phyloP scores from a whole-genome alignment of 1,140 invertebrate genomes.

The Lineus longissimus region DNA sequence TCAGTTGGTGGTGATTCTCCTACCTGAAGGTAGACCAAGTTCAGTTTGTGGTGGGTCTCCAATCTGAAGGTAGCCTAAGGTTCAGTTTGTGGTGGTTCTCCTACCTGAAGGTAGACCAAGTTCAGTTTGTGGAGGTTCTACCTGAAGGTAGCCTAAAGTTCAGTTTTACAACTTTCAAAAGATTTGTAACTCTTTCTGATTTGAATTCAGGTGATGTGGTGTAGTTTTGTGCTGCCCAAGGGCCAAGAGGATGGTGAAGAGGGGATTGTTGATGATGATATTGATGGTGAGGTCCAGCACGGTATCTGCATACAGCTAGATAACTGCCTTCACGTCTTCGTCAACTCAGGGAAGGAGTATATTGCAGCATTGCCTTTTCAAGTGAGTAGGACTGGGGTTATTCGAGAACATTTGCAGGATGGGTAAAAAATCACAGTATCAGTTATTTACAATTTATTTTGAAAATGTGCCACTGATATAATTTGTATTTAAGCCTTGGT shows the following conservation, averaged over 20 bases:
- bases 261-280: not conserved
- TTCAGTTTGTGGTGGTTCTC: not conserved
- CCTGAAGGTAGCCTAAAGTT: no score
- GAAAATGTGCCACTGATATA: not conserved
- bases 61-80: no score
- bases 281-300: slow-evolving; percentile 41
- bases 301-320: slow-evolving; percentile 74
- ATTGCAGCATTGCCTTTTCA: slow-evolving; percentile 78
- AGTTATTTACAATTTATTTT: no score
- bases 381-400: no score
- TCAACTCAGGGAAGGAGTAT: slow-evolving; percentile 76
- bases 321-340: slow-evolving; percentile 73
- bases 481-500: not conserved
- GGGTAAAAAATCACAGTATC: not conserved
- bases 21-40: not conserved
- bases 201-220: slow-evolving; percentile 70
- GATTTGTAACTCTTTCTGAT: no score
- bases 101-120: not conserved
- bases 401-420: no score
- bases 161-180: no score
- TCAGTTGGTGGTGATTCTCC: no score
- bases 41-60: no score
- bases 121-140: no score
- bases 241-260: not conserved
- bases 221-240: slow-evolving; percentile 57